A percentile compares a stretch with the other conserved stretches of the same genome.
Conservation (phyloP, 2,113 vertebrate genomes). For the Mesitornis unicolor region DNA sequence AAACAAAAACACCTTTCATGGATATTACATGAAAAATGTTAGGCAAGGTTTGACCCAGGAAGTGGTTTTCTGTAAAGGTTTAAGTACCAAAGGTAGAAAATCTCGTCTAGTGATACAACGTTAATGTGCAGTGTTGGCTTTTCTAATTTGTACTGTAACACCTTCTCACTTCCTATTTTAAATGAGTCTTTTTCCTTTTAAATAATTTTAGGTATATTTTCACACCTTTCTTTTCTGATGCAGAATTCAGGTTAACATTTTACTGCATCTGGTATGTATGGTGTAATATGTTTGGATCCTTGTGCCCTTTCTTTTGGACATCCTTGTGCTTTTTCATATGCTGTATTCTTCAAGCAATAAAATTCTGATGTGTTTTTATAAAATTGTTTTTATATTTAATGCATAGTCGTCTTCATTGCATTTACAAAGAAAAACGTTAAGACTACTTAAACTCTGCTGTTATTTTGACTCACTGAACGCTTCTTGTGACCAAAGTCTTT, state of each 20-base stretch:
- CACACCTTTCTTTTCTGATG: constrained; percentile 74
- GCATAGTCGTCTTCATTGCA: constrained; percentile 24
- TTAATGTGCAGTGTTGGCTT: constrained; percentile 76
- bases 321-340: constrained; percentile 87
- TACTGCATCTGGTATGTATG: constrained; percentile 86
- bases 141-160: constrained; percentile 82
- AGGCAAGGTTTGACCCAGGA: constrained; percentile 48
- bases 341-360: constrained; percentile 99
- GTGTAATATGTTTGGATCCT: constrained; percentile 82
- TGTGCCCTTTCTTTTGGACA: constrained; percentile 84
- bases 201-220: constrained; percentile 71
- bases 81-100: constrained; percentile 82
- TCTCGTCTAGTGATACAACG: constrained; percentile 74
- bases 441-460: background rate
- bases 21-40: constrained; percentile 40
- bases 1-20: background rate
- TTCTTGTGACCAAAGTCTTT: background rate
- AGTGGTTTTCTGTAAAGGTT: constrained; percentile 71
- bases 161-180: constrained; percentile 74
- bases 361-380: constrained; percentile 92
- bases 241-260: constrained; percentile 85
- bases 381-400: constrained; percentile 78
- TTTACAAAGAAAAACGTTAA: background rate
- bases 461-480: constrained; percentile 4
- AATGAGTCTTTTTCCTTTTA: constrained; percentile 72